A percentile compares a stretch with the other conserved stretches of the same genome.
phyloP scores from a whole-genome alignment of 92 coral and sea anemone species.

The Pocillopora meandrina region DNA sequence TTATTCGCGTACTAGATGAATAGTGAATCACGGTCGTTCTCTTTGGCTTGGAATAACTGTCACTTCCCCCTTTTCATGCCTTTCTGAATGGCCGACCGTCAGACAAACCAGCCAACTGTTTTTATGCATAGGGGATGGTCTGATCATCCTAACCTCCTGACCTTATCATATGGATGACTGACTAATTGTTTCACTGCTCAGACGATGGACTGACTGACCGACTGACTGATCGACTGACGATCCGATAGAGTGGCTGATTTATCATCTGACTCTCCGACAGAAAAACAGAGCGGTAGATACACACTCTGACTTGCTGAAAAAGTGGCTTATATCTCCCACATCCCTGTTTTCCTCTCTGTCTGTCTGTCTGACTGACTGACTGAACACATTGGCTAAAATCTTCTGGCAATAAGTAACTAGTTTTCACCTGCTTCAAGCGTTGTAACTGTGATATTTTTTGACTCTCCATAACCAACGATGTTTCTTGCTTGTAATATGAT shows the following conservation, averaged over 20 bases:
- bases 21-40: no score
- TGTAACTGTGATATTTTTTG: not conserved
- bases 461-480: conserved; percentile 16
- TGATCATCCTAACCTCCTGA: no score
- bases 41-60: no score
- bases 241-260: not conserved
- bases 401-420: not conserved
- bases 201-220: not conserved
- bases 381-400: not conserved
- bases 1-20: no score
- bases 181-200: not conserved
- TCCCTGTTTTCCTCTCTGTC: not conserved
- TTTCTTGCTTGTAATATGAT: conserved; percentile 23
- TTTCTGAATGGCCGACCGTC: no score
- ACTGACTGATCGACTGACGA: not conserved
- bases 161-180: not conserved
- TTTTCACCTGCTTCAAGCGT: conserved; percentile 29
- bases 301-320: not conserved
- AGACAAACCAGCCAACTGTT: no score
- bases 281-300: not conserved
- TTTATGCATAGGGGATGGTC: no score
- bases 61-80: no score
- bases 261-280: not conserved
- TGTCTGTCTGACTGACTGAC: not conserved
- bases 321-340: not conserved